Conservation (phyloP, 1,140 invertebrate species). For the Conopomorpha cramerella region DNA sequence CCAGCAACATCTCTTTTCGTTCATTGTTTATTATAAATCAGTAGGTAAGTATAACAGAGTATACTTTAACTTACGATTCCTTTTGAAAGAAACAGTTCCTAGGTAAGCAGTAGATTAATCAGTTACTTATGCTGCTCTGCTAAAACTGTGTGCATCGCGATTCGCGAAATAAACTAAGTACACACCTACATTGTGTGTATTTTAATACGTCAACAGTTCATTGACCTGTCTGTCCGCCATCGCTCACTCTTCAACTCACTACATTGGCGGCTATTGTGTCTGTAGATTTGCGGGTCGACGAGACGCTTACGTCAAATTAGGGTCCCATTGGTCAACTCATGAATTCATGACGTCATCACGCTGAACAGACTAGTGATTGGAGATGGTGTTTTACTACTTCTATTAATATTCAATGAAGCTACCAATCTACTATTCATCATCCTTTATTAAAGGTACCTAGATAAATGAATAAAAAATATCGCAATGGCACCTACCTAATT, state of each 20-base stretch:
- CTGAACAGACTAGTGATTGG: conserved; percentile 41
- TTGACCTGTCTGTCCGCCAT: conserved; percentile 48
- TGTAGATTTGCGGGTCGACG: conserved; percentile 56
- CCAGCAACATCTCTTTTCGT: too few relatives aligned
- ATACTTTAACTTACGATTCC: too few relatives aligned
- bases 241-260: conserved; percentile 12
- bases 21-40: too few relatives aligned
- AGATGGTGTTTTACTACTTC: conserved; percentile 53
- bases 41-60: too few relatives aligned
- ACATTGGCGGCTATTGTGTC: conserved; percentile 41
- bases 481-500: conserved; percentile 27
- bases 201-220: conserved; percentile 56
- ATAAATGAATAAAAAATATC: too few relatives aligned
- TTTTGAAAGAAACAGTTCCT: too few relatives aligned
- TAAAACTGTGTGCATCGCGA: too few relatives aligned
- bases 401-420: conserved; percentile 6
- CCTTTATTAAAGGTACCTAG: neutral
- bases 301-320: conserved; percentile 42
- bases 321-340: conserved; percentile 26
- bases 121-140: too few relatives aligned
- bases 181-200: conserved; percentile 29
- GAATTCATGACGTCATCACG: conserved; percentile 42
- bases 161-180: conserved; percentile 50
- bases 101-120: too few relatives aligned
- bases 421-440: neutral